Evolutionary conservation across 1,140 invertebrate species (phyloP), one percentile per base, ranked within the genome.

Genomic region (Solenopsis fugax): DNA sequence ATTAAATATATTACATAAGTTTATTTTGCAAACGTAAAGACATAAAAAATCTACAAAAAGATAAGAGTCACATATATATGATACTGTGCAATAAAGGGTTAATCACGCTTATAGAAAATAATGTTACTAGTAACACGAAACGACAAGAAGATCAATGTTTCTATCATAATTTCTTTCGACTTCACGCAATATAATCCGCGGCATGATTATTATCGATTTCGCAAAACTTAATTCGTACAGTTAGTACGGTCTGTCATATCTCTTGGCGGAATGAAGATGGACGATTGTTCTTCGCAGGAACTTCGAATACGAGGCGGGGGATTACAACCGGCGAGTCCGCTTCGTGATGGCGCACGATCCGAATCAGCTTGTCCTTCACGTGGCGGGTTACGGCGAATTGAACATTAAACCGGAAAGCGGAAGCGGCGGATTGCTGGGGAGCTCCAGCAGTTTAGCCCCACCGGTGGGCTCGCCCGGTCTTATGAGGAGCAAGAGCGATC

Each of bases 401-500:
- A 98, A 98, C 92, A 98, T 98, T 88, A 96, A 96, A 87, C 91
- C 95, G 21, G 95, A 95, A 93, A 95, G 96, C 92, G 93, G 94
- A 81, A 93, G 92, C 50, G 89, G 93, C n/a, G 89, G 89, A 56
- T 89, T 95, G 75, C 89, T 96, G 65, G 94, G 95, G 10, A 96
- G 95, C 24, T 95, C 95, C 29, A 94, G 95, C 12, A 94, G 95
- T 58, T 93, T 97, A 54, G 96, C 96, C 87, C 97, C 97, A 13
- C 96, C 96, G 13, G 93, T 95, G 50, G 95, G 96, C 88, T 95
- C 96, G 45, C 96, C 96, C 0, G 98, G 98, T 4, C 95, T 99
- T 34, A 98, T 98, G 97, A 96, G 98, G 88, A 98, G 98, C 85
- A 99, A 99, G 94, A 98, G 98, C 93, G 98, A 99, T 93, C 98